These are phyloP conservation scores for Xiphophorus birchmanni DNA, from an alignment of 2,797 vertebrate genomes.

Conservation along the genomic window DNA sequence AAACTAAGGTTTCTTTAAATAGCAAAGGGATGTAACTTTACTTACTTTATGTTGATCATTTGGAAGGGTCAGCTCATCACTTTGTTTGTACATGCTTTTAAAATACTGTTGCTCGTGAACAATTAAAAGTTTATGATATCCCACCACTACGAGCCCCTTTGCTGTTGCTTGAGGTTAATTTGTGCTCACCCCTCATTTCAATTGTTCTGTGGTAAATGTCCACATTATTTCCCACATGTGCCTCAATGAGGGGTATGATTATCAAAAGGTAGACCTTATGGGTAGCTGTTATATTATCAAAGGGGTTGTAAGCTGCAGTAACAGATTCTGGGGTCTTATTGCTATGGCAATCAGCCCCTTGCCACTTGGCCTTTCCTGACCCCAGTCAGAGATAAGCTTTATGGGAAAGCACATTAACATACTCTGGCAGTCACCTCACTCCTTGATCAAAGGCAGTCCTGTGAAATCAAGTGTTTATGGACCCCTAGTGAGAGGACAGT, in stretches of 20 bases:
- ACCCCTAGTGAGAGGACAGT: constrained; percentile 73
- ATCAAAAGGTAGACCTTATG: constrained; percentile 66
- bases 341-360: constrained; percentile 78
- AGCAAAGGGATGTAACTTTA: constrained; percentile 10
- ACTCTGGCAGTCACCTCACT: constrained; percentile 70
- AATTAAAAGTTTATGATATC: constrained; percentile 74
- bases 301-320: constrained; percentile 72
- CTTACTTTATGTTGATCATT: constrained; percentile 27
- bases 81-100: constrained; percentile 66
- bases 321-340: constrained; percentile 80
- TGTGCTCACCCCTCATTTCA: constrained; percentile 77
- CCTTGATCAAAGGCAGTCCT: constrained; percentile 76
- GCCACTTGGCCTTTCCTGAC: constrained; percentile 78
- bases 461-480: constrained; percentile 86
- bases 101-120: constrained; percentile 66
- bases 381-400: constrained; percentile 82
- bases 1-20: constrained; percentile 29
- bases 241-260: constrained; percentile 72
- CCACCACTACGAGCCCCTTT: constrained; percentile 62
- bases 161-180: constrained; percentile 78
- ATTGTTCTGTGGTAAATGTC: constrained; percentile 78
- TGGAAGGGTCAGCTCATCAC: constrained; percentile 53
- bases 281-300: constrained; percentile 68
- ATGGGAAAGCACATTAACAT: constrained; percentile 81
- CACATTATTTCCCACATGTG: constrained; percentile 79